Evolutionary conservation across 2,797 vertebrate genomes (phyloP).

Genomic region (Tapera naevia): DNA sequence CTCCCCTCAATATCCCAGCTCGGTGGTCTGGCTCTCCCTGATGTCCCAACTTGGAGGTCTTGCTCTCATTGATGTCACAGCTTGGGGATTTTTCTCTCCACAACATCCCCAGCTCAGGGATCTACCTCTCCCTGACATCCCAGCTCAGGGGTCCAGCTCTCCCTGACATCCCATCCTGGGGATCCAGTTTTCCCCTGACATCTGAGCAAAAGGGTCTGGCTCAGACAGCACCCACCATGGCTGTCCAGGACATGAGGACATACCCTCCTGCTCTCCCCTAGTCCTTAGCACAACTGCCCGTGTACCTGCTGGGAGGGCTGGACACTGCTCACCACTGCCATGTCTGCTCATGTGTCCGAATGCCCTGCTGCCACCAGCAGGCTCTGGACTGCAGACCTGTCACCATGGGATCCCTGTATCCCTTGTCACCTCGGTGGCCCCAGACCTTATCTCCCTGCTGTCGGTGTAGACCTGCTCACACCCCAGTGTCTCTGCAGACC

Average conservation of each 20-base stretch:
- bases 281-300: background rate
- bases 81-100: background rate
- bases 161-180: background rate
- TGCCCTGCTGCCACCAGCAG: background rate
- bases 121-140: background rate
- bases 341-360: rapidly evolving
- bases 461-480: too few species aligned
- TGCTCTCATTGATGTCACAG: rapidly evolving
- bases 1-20: too few species aligned
- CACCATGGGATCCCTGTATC: background rate
- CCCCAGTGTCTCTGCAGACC: background rate
- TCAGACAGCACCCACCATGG: rapidly evolving
- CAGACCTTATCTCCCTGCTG: background rate
- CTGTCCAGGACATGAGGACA: background rate
- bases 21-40: background rate
- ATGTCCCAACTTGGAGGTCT: rapidly evolving
- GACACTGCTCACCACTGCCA: rapidly evolving
- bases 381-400: background rate
- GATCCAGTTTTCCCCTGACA: rapidly evolving
- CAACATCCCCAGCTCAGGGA: background rate
- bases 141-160: background rate
- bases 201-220: background rate
- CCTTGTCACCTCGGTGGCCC: background rate
- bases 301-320: background rate
- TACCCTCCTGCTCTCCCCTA: background rate